Conservation (phyloP, 2,888 invertebrate genomes). For the Thyatira batis region DNA sequence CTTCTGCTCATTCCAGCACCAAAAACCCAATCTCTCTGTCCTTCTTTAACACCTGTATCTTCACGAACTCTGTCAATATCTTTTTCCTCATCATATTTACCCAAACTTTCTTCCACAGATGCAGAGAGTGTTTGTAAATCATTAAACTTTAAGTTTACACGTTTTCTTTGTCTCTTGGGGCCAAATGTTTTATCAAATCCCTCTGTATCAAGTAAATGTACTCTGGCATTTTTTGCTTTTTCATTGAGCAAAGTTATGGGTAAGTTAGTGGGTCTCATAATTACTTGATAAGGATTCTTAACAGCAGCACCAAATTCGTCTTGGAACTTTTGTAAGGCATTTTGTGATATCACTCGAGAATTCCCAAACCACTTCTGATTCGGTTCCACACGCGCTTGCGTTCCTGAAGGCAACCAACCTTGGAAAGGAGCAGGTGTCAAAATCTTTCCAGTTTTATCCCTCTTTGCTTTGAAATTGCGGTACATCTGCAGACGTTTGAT, state of each 20-base stretch:
- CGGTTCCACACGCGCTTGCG: constrained; percentile 97
- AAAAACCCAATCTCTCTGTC: constrained; percentile 96
- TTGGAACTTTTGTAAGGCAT: constrained; percentile 93
- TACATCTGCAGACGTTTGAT: constrained; percentile 99
- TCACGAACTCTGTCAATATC: constrained; percentile 93
- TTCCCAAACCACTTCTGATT: constrained; percentile 99
- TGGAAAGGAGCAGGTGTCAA: constrained; percentile 98
- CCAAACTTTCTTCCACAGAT: constrained; percentile 86
- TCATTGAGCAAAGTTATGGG: constrained; percentile 97
- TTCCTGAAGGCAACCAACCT: constrained; percentile 93
- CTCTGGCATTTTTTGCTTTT: constrained; percentile 92
- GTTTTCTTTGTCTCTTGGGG: constrained; percentile 94
- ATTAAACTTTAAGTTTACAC: constrained; percentile 89
- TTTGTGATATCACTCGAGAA: constrained; percentile 97
- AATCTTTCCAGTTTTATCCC: constrained; percentile 95
- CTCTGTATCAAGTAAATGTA: constrained; percentile 97
- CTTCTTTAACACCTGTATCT: constrained; percentile 90
- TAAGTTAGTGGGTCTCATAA: constrained; percentile 97
- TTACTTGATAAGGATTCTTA: constrained; percentile 98
- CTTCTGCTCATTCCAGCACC: constrained; percentile 97
- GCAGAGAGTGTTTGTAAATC: constrained; percentile 91
- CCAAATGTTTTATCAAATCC: constrained; percentile 97
- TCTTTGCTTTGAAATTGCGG: constrained; percentile 96
- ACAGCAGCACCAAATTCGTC: constrained; percentile 96
- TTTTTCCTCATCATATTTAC: constrained; percentile 90